Base-by-base conservation (phyloP, 2,888 invertebrate species). In the Gymnosoma rotundatum region DNA sequence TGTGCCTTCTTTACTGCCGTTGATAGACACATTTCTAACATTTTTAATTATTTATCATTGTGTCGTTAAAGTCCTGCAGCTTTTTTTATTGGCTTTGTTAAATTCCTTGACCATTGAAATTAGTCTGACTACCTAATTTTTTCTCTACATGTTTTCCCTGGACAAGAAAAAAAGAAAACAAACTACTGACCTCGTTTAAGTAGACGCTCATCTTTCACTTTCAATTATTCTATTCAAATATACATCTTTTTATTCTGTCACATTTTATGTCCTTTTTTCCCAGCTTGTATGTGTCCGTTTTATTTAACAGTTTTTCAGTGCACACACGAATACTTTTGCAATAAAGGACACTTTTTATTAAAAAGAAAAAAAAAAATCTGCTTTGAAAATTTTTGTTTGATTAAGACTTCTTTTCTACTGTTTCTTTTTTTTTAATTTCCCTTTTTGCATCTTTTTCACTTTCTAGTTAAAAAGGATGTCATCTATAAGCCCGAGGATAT, bases 81-180 rank as follows among this genome's bases (percentile, higher is more conserved):
- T 14, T 54, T 70, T 72, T 48, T 8, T 60, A 12, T 20, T 14
- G 12, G 18, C 52, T 64, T 74, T 75, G 42, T 58, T 25, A 12
- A 63, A 69, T 83, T 76, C 80, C 83, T 83, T 83, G 83, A 80
- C 83, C 83, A 83, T 75, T 48, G 52, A 72, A 72, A 76, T 52
- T 73, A 63, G 48, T 21, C 73, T 32, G 54, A 54, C 67, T 73
- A 72, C 76, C 63, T 74, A 52, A 73, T 48, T 74, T 83, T 58
- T 18, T 4, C 3, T 16, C 21, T 45, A 14, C 50, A 42, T 66
- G 21, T 21, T 66, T 64, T 8, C 58, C 36, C 32, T 38, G 10
- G 38, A 25, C 18, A 2, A 52, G 5, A 12, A 42, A 12, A 42
- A 10, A 42, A 12, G 12, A 10, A 18, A 38, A 67, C 60, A 73